Percentiles rank a stretch among this genome's conserved stretches.
Evolutionary conservation across 2,888 invertebrate species (phyloP).

Genomic region (Calliphora vomitoria): DNA sequence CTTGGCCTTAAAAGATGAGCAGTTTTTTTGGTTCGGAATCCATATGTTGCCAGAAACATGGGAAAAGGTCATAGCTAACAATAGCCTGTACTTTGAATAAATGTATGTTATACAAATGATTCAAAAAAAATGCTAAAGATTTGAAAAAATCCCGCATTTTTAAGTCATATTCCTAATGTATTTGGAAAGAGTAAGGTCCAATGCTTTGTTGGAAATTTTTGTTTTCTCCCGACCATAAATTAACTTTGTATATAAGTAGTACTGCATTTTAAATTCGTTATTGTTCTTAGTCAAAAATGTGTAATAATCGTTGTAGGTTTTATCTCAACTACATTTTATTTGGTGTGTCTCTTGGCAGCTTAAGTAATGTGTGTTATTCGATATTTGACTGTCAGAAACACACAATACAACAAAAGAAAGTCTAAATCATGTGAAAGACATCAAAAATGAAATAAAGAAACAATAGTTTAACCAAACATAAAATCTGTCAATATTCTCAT

Average conservation of each 20-base stretch:
- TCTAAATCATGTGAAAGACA: not conserved
- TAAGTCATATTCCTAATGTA: too few relatives aligned
- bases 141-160: too few relatives aligned
- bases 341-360: not conserved
- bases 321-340: not conserved
- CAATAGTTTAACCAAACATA: not conserved
- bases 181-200: too few relatives aligned
- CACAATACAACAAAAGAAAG: not conserved
- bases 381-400: not conserved
- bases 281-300: not conserved
- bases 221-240: too few relatives aligned
- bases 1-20: too few relatives aligned
- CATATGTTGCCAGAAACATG: too few relatives aligned
- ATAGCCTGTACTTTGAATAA: too few relatives aligned
- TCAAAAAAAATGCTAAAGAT: too few relatives aligned
- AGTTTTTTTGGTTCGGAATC: too few relatives aligned
- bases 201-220: too few relatives aligned
- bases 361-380: constrained; percentile 6
- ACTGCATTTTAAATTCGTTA: not conserved
- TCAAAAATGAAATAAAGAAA: not conserved
- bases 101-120: too few relatives aligned
- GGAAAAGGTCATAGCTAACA: too few relatives aligned
- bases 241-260: not conserved
- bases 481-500: not conserved
- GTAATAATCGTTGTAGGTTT: not conserved